Base-by-base conservation (phyloP, 2,797 vertebrate species). In the Rhinogobio ventralis region DNA sequence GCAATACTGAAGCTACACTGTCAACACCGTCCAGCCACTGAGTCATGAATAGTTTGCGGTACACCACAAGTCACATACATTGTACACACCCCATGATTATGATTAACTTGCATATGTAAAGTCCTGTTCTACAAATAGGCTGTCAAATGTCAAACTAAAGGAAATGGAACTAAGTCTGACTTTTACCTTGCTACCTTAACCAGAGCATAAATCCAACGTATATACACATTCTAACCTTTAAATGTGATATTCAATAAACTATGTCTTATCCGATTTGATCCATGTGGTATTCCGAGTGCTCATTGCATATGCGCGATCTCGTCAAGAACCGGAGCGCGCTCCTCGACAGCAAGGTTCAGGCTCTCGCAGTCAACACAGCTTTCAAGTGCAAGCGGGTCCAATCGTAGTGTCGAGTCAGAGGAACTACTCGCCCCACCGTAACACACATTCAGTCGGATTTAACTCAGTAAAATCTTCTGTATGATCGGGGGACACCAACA, bases 401-500 rank as follows among this genome's bases (percentile, higher is more conserved):
- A 93, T 93, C 94, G 90, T 94, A 92, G 92, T 92, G 92, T 86
- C 88, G 93, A 94, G 92, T 91, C 94, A 92, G 89, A 88, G 89
- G 92, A 90, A 93, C 60, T 91, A 91, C 88, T 92, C 93, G 81
- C 85, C 80, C 88, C 87, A 89, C 86, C 85, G 49, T 49, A 72
- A 69, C 71, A 86, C 87, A 93, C 81, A 81, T 80, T 91, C 88
- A 90, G 89, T 86, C 89, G 87, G 93, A 94, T 90, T 90, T 89
- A 93, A 80, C 87, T 90, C 87, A 87, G 90, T 91, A 92, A 94
- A 94, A 92, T 91, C 72, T 94, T 94, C 94, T 95, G 95, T 92
- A 95, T 96, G 95, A 93, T 90, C 93, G 94, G 93, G 94, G 90
- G 92, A 91, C 93, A 93, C 94, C 91, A 93, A 92, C 91, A 88